A percentile compares a stretch with the other conserved stretches of the same genome.
Evolutionary conservation across 2,113 vertebrate genomes (phyloP).

Genomic region (Neotoma lepida): DNA sequence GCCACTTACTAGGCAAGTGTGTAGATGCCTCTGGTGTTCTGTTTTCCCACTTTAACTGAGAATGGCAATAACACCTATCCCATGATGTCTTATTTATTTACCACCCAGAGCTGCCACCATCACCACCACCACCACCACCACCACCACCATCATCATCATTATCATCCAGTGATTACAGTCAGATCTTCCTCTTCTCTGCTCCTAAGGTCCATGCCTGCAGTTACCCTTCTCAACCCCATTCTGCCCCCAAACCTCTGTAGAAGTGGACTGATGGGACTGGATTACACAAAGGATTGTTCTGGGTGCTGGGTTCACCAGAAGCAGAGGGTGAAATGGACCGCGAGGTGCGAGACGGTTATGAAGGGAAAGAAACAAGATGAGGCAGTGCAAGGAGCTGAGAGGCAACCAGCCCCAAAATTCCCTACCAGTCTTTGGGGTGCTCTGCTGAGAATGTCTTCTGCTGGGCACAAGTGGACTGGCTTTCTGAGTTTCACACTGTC

Average conservation of each 20-base stretch:
- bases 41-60: not conserved
- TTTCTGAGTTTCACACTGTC: not conserved
- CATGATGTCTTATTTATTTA: too few relatives aligned
- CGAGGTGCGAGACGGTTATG: not conserved
- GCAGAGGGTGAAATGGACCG: not conserved
- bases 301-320: not conserved
- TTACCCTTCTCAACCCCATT: not conserved
- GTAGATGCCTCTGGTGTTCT: not conserved
- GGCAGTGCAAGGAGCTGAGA: not conserved
- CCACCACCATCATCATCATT: not conserved
- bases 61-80: not conserved
- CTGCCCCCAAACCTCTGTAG: not conserved
- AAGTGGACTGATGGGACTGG: not conserved
- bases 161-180: not conserved
- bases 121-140: not conserved
- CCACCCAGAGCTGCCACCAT: not conserved
- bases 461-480: not conserved
- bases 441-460: not conserved
- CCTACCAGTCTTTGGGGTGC: not conserved
- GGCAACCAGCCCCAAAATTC: not conserved
- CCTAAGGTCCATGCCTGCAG: not conserved
- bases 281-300: not conserved
- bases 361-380: not conserved
- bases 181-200: not conserved
- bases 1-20: not conserved